Conservation (phyloP, 2,797 vertebrate genomes). For the Natrix natrix region DNA sequence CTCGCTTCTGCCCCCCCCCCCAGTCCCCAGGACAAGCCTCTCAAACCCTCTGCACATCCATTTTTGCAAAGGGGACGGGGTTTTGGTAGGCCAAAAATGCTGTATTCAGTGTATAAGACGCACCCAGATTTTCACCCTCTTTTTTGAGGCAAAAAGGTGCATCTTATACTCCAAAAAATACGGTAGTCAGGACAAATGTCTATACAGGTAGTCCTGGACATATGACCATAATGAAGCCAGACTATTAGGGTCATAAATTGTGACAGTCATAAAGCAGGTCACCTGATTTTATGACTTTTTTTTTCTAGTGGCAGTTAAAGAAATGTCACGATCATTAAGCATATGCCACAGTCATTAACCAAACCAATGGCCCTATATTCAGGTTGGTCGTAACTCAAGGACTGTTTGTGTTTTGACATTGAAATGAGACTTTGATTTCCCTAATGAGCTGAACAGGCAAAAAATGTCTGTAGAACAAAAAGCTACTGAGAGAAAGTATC, state of each 20-base stretch:
- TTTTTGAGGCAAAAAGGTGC: no score
- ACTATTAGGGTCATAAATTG: background rate
- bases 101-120: no score
- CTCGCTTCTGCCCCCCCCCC: no score
- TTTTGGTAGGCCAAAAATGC: no score
- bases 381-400: background rate
- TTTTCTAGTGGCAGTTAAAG: background rate
- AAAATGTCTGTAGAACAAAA: background rate
- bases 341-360: background rate
- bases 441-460: background rate
- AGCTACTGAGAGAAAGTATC: background rate
- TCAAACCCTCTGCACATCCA: no score
- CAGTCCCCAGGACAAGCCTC: no score
- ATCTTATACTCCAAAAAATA: no score
- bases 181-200: background rate
- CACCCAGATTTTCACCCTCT: no score
- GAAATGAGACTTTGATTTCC: background rate
- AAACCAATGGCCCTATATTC: background rate
- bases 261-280: background rate
- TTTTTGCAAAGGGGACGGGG: no score
- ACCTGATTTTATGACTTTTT: background rate
- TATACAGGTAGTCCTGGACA: background rate
- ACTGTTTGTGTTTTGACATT: background rate
- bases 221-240: background rate
- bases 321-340: background rate